A percentile compares a stretch with the other conserved stretches of the same genome.
Conservation (phyloP, 2,888 invertebrate genomes). For the Plebejus argus region DNA sequence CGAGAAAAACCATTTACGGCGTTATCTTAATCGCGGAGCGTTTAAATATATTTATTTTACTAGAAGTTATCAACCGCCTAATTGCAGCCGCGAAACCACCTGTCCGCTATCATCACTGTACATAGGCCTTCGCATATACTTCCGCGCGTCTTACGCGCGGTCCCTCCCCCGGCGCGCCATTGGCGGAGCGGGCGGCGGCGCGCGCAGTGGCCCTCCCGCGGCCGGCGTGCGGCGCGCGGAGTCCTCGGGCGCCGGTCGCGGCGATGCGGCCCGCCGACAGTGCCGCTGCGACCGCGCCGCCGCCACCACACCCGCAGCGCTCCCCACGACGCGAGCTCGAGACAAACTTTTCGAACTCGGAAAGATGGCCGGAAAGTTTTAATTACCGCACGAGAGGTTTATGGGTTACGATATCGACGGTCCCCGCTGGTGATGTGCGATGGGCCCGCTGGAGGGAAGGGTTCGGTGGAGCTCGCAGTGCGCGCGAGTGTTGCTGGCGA, state of each 20-base stretch:
- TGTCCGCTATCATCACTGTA: conserved; percentile 78
- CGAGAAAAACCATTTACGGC: conserved; percentile 55
- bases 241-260: conserved; percentile 70
- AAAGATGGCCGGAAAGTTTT: conserved; percentile 26
- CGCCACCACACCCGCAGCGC: conserved; percentile 48
- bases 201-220: conserved; percentile 76
- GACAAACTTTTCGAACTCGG: conserved; percentile 34
- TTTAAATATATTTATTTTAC: conserved; percentile 71
- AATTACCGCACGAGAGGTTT: conserved; percentile 32
- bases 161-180: conserved; percentile 71
- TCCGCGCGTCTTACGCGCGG: conserved; percentile 78
- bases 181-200: conserved; percentile 66
- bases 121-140: conserved; percentile 81
- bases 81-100: conserved; percentile 79
- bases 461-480: conserved; percentile 46
- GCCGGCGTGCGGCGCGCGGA: conserved; percentile 65
- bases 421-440: conserved; percentile 72
- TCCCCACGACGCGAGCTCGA: conserved; percentile 43
- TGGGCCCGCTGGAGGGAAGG: conserved; percentile 60
- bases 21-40: conserved; percentile 72
- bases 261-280: conserved; percentile 68
- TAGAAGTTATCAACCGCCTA: conserved; percentile 76
- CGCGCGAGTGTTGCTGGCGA: conserved; percentile 51
- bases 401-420: conserved; percentile 43
- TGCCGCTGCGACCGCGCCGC: conserved; percentile 65